Conservation (phyloP, 2,888 invertebrate species). For the Arenicola marina region DNA sequence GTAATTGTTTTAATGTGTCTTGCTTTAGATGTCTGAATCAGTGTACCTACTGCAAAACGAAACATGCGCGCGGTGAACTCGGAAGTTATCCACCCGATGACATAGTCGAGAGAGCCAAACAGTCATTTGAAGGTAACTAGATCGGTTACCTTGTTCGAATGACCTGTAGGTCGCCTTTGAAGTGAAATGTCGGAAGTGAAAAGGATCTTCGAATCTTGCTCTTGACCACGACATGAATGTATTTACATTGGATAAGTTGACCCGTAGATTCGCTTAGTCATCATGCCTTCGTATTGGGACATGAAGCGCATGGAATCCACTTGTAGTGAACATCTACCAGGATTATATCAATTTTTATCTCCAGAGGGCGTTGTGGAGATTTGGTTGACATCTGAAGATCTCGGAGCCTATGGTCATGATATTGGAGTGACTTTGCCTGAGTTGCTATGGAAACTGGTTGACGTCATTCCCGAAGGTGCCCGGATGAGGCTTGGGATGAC, state of each 20-base stretch:
- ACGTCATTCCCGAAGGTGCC: conserved; percentile 66
- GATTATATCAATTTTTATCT: conserved; percentile 60
- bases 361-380: conserved; percentile 92
- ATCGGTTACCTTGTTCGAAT: too few relatives aligned
- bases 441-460: conserved; percentile 82
- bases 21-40: conserved; percentile 81
- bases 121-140: conserved; percentile 69
- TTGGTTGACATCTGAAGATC: conserved; percentile 98
- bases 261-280: too few relatives aligned
- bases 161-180: too few relatives aligned
- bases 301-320: too few relatives aligned
- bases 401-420: conserved; percentile 95
- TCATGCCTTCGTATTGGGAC: too few relatives aligned
- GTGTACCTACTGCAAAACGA: conserved; percentile 98
- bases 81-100: conserved; percentile 90
- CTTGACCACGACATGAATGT: too few relatives aligned
- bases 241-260: too few relatives aligned
- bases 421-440: conserved; percentile 87
- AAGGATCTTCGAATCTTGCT: too few relatives aligned
- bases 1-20: neutral
- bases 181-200: too few relatives aligned
- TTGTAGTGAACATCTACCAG: too few relatives aligned
- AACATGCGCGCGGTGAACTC: conserved; percentile 95
- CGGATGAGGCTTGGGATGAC: conserved; percentile 89
- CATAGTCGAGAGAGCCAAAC: conserved; percentile 82